These are phyloP conservation scores for Cephus rjabovi DNA, from an alignment of 2,888 invertebrate species.

Conservation along the genomic window DNA sequence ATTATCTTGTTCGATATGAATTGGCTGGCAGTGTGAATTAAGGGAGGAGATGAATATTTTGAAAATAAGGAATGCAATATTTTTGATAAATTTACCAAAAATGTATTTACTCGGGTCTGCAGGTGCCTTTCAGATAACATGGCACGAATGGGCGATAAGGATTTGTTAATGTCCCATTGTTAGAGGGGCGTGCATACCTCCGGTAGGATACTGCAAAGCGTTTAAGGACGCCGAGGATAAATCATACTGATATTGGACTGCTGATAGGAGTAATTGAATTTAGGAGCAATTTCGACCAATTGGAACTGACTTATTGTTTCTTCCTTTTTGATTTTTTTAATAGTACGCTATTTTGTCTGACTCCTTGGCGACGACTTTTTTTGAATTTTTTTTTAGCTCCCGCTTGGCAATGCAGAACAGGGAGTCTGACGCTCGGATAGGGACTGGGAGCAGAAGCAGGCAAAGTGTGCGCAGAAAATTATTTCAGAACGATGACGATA, in stretches of 20 bases:
- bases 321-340: not conserved
- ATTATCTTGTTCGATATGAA: no score
- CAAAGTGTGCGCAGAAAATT: constrained; percentile 66
- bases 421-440: constrained; percentile 45
- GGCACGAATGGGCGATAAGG: no score
- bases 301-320: not conserved
- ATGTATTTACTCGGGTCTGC: no score
- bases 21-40: no score
- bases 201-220: no score
- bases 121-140: no score
- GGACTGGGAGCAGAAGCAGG: constrained; percentile 26
- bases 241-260: constrained; percentile 1
- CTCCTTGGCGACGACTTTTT: not conserved
- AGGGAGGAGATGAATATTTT: no score
- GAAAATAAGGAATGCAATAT: no score
- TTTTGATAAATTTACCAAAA: no score
- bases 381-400: constrained; percentile 44
- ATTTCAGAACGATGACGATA: constrained; percentile 61
- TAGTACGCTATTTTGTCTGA: not conserved
- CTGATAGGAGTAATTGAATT: constrained; percentile 6
- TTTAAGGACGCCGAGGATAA: not conserved
- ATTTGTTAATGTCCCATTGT: no score
- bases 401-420: constrained; percentile 57
- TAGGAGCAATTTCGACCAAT: constrained; percentile 9
- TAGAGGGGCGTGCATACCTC: no score